Evolutionary conservation across 2,113 vertebrate genomes (phyloP), one percentile per base, ranked within the genome.

Genomic region (Chlamydotis undulata): DNA sequence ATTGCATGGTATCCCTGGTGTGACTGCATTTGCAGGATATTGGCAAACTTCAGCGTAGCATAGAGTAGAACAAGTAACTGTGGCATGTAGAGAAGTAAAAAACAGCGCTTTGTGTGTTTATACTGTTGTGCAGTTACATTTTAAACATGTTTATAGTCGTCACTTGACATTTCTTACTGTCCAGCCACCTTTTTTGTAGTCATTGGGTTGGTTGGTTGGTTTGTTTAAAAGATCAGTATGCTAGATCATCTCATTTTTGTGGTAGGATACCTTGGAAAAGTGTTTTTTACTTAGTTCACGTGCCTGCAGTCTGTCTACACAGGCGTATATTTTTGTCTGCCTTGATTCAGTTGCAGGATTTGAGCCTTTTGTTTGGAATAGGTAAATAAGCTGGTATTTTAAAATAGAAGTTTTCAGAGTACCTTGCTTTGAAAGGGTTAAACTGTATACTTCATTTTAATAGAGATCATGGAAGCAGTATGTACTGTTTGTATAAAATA

Each of bases 201-300:
- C 84, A 41, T 71, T 18, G 74, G 68, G 29, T 83, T 16, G 91
- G 87, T 3, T 6, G 41, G 18, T 16, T 8, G 0, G 82, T 56
- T 92, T 15, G 50, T 93, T 83, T n/a, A 64, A 59, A 29, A 86
- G 86, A 56, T 67, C 89, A 18, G 6, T 76, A 31, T 76, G 92
- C 65, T 96, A 47, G 50, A 43, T 95, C 96, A 87, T 94, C 93
- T 95, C 65, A 35, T 89, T 95, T 97, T 87, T 87, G 87, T 96
- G 56, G 25, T 47, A 80, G 79, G 13, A 71, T 92, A 45, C 84
- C 49, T 73, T 87, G 90, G 78, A 71, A 63, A 52, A 39, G n/a
- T 78, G 83, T 7, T 74, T 41, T 43, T 84, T 33, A 80, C 86
- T 92, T 79, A 56, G 88, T 79, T 94, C 80, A 25, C 2, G 2